A percentile compares a stretch with the other conserved stretches of the same genome.
Conservation (phyloP, 2,113 vertebrate species). For the Neogale vison region DNA sequence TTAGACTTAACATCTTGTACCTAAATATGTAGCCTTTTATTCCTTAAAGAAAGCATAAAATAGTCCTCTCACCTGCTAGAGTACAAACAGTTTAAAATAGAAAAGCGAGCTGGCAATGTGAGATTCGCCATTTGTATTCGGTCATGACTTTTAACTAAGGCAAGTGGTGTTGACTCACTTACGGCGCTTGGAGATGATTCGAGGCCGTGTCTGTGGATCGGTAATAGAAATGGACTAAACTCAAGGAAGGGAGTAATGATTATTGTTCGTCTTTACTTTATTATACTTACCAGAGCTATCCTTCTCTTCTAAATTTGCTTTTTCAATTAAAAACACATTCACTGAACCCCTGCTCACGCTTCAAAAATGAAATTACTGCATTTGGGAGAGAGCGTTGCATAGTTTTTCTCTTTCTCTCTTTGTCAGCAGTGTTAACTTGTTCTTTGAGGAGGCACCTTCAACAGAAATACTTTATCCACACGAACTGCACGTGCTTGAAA, state of each 20-base stretch:
- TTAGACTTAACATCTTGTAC: not conserved
- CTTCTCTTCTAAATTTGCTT: not conserved
- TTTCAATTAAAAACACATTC: constrained; percentile 50
- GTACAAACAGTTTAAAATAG: constrained; percentile 9
- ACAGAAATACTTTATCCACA: not conserved
- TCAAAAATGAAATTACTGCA: not conserved
- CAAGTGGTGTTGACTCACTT: not conserved
- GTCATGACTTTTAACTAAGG: not conserved
- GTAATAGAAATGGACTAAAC: not conserved
- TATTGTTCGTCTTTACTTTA: constrained; percentile 38
- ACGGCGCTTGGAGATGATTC: not conserved
- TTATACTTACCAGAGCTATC: not conserved
- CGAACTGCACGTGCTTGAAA: not conserved
- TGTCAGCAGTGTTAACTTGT: not conserved
- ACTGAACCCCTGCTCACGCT: not conserved
- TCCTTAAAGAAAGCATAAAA: not conserved
- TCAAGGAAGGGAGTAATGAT: not conserved
- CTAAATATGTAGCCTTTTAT: not conserved
- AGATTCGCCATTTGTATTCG: not conserved
- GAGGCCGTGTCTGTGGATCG: not conserved
- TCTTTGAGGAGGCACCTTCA: not conserved
- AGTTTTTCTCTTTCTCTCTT: not conserved
- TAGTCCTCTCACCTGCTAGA: not conserved
- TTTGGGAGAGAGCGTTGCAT: not conserved
- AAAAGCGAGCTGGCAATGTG: not conserved